A percentile compares a stretch with the other conserved stretches of the same genome.
phyloP scores from a whole-genome alignment of 2,888 invertebrate genomes.

The Tryphoninae sp. region DNA sequence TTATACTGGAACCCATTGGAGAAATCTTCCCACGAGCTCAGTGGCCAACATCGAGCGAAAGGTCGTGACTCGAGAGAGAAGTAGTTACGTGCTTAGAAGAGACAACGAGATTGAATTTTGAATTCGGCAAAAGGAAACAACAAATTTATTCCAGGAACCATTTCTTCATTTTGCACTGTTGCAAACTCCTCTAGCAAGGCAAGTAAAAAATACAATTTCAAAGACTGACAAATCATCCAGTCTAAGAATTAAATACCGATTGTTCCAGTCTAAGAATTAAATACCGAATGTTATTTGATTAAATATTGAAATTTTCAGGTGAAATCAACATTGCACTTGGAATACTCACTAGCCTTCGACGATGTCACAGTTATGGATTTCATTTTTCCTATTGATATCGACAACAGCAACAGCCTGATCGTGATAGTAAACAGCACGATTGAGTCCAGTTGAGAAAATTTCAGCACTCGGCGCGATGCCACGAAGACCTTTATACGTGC shows the following conservation, averaged over 20 bases:
- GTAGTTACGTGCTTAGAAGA: constrained; percentile 33
- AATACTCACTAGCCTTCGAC: constrained; percentile 93
- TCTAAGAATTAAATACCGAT: too few relatives aligned
- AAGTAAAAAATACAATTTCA: background rate
- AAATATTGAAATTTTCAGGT: too few relatives aligned
- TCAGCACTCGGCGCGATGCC: constrained; percentile 62
- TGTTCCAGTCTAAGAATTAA: too few relatives aligned
- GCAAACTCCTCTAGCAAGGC: background rate
- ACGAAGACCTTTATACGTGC: constrained; percentile 72
- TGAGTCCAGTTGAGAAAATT: constrained; percentile 58
- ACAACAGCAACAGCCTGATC: constrained; percentile 93
- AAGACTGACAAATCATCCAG: too few relatives aligned
- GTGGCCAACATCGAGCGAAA: constrained; percentile 61
- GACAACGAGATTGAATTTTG: constrained; percentile 20
- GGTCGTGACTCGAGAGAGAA: constrained; percentile 49
- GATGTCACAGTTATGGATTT: constrained; percentile 89
- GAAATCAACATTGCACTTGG: background rate
- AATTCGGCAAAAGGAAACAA: constrained; percentile 17
- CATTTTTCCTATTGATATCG: constrained; percentile 88
- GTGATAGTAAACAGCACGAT: constrained; percentile 85
- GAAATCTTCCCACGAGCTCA: constrained; percentile 50
- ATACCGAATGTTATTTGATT: too few relatives aligned
- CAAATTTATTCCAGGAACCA: background rate
- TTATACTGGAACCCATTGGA: constrained; percentile 23
- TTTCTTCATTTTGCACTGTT: background rate